Percentiles rank a stretch among this genome's conserved stretches.
Conservation (phyloP, 2,797 vertebrate genomes). For the Chelidonichthys spinosus region DNA sequence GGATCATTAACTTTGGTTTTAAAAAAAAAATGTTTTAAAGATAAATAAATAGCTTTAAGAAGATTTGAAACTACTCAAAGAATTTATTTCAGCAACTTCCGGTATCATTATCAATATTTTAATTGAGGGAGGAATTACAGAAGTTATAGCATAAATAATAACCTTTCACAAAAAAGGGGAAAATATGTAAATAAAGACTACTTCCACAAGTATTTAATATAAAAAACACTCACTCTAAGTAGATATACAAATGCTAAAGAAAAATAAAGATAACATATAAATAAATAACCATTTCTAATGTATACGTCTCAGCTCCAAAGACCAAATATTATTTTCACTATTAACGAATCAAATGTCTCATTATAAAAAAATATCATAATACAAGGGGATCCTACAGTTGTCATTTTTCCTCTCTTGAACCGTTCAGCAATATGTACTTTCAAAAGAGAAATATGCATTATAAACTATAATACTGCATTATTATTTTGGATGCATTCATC, state of each 20-base stretch:
- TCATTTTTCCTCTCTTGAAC: not conserved
- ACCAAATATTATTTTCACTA: too few relatives aligned
- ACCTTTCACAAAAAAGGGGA: too few relatives aligned
- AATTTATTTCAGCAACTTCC: too few relatives aligned
- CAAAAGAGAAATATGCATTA: not conserved
- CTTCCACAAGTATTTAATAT: too few relatives aligned
- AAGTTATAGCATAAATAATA: not conserved
- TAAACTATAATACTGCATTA: not conserved
- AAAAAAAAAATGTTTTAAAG: too few relatives aligned
- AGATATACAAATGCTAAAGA: not conserved
- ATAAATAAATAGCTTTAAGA: too few relatives aligned
- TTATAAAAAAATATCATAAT: not conserved
- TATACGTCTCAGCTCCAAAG: too few relatives aligned
- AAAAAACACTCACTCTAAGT: not conserved
- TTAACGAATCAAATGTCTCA: not conserved
- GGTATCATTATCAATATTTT: too few relatives aligned
- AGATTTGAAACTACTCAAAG: too few relatives aligned
- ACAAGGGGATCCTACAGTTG: not conserved
- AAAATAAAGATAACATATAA: not conserved
- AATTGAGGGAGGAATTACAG: not conserved
- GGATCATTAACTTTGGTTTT: too few relatives aligned
- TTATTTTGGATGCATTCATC: not conserved
- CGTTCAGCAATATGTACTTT: not conserved
- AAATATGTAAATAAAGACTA: too few relatives aligned
- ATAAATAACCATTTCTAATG: not conserved